These are phyloP conservation scores for Coilia nasus DNA, from an alignment of 2,797 vertebrate genomes.

Conservation along the genomic window DNA sequence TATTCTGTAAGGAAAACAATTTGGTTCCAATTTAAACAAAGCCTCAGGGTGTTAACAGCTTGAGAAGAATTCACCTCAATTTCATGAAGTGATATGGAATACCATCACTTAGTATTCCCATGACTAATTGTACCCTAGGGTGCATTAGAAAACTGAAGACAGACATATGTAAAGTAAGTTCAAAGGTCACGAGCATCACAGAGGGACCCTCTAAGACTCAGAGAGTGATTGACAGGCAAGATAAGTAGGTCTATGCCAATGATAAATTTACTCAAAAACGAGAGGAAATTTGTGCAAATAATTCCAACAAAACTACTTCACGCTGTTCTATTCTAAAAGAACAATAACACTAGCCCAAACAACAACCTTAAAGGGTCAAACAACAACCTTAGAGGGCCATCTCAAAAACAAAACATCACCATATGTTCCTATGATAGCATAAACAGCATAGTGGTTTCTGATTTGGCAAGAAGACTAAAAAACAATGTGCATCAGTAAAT, in stretches of 20 bases:
- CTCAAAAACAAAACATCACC: background rate
- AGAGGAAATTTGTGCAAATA: background rate
- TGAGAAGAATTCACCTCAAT: background rate
- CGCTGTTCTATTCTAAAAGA: background rate
- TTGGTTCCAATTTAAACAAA: background rate
- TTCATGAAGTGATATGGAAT: background rate
- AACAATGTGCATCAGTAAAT: background rate
- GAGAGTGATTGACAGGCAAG: slow-evolving; percentile 17
- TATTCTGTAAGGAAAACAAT: slow-evolving; percentile 46
- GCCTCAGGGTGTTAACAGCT: background rate
- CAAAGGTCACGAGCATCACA: slow-evolving; percentile 27
- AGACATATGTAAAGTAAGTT: slow-evolving; percentile 29
- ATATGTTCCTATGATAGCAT: background rate
- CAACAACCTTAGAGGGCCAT: background rate
- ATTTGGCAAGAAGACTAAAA: background rate
- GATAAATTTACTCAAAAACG: background rate
- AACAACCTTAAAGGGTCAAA: background rate
- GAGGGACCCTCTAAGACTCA: slow-evolving; percentile 16
- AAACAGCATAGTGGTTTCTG: background rate
- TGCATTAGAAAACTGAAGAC: background rate
- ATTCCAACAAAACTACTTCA: background rate
- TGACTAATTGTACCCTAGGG: background rate
- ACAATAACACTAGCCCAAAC: background rate
- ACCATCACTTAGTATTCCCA: background rate
- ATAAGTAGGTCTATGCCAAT: slow-evolving; percentile 2